Evolutionary conservation across 2,797 vertebrate genomes (phyloP).

Genomic region (Phalanger gymnotis): DNA sequence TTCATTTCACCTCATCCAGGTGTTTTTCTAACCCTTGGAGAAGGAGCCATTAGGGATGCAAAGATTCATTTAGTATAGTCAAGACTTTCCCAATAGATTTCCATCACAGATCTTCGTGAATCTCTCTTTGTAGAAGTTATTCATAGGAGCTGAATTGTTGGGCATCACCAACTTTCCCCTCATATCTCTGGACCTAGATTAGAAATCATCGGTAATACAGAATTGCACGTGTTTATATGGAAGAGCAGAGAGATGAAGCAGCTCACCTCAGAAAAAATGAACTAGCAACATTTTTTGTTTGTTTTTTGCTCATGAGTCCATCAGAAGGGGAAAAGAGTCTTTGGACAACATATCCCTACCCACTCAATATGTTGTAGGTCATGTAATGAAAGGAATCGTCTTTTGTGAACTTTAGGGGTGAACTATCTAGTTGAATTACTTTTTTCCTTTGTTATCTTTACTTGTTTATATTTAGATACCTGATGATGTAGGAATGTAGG

Average conservation of each 20-base stretch:
- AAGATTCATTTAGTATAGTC: not conserved
- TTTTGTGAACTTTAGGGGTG: not conserved
- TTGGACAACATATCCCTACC: not conserved
- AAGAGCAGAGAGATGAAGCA: not conserved
- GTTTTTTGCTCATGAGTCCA: not conserved
- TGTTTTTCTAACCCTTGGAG: conserved; percentile 66
- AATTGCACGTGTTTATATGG: not conserved
- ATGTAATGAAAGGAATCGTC: not conserved
- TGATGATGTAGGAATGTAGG: not conserved
- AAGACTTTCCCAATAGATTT: not conserved
- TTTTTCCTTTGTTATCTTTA: not conserved
- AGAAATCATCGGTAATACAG: not conserved
- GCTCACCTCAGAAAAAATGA: not conserved
- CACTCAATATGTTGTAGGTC: not conserved
- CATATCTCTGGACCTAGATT: not conserved
- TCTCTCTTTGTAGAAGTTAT: not conserved
- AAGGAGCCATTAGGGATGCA: conserved; percentile 27
- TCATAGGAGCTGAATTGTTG: not conserved
- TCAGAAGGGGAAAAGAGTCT: not conserved
- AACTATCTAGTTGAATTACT: not conserved
- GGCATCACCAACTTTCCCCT: not conserved
- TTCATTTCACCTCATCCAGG: conserved; percentile 72
- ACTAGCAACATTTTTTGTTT: not conserved
- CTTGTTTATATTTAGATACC: not conserved
- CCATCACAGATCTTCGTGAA: not conserved